phyloP scores from a whole-genome alignment of 37 sponge, comb jelly and placozoan species.

The Agelas oroides region DNA sequence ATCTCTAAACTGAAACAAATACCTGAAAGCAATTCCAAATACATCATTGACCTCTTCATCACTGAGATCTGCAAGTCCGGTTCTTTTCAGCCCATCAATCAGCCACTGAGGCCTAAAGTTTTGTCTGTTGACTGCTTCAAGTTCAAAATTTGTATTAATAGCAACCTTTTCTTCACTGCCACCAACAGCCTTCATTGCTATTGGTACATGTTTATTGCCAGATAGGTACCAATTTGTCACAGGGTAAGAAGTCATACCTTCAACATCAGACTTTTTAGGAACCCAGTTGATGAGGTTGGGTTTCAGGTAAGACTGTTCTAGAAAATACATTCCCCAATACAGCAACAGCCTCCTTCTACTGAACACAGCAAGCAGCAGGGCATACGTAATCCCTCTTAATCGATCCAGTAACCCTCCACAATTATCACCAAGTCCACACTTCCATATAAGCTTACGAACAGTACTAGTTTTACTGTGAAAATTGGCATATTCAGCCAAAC shows the following conservation, averaged over 20 bases:
- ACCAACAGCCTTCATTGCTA: not conserved
- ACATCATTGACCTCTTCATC: conserved; percentile 21
- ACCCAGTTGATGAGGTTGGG: conserved; percentile 41
- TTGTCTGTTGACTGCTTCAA: not conserved
- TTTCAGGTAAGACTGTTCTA: conserved; percentile 2
- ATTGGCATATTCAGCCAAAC: too few relatives aligned
- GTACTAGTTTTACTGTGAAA: too few relatives aligned
- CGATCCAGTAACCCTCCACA: conserved; percentile 57
- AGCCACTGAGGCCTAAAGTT: conserved; percentile 19
- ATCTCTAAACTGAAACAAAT: conserved; percentile 30
- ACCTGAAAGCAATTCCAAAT: conserved; percentile 38
- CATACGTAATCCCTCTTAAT: conserved; percentile 20
- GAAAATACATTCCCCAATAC: not conserved
- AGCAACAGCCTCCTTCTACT: conserved; percentile 19
- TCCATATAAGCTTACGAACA: conserved; percentile 13
- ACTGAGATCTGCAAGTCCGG: conserved; percentile 18
- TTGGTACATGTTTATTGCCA: too few relatives aligned
- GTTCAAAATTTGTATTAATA: conserved; percentile 37
- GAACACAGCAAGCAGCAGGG: conserved; percentile 41
- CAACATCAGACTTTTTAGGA: too few relatives aligned
- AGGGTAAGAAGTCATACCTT: too few relatives aligned
- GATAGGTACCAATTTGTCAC: too few relatives aligned
- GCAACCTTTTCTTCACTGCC: not conserved
- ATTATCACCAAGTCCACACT: not conserved
- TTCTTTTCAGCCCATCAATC: conserved; percentile 13